These are phyloP conservation scores for Aldabrachelys gigantea DNA, from an alignment of 2,113 vertebrate genomes.

Conservation along the genomic window DNA sequence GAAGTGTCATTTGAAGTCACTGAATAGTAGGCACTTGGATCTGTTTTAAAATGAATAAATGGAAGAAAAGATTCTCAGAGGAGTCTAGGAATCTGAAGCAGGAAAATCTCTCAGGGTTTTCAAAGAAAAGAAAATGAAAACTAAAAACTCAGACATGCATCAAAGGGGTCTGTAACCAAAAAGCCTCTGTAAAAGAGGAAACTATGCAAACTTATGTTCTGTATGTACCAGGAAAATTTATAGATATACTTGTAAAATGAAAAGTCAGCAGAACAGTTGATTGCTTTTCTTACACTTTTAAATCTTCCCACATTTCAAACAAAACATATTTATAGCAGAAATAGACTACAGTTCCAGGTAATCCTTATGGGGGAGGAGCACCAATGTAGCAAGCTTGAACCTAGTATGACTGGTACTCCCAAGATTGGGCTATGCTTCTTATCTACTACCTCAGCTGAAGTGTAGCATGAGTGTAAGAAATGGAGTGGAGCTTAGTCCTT, in stretches of 20 bases:
- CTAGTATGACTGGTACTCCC: too few relatives aligned
- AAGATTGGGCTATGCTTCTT: too few relatives aligned
- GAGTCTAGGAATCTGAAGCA: background rate
- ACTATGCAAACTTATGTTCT: slow-evolving; percentile 12
- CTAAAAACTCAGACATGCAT: background rate
- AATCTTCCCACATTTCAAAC: too few relatives aligned
- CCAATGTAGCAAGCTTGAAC: background rate
- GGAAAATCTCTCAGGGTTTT: background rate
- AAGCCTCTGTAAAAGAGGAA: background rate
- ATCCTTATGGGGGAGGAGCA: background rate
- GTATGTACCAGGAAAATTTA: background rate
- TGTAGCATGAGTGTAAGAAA: too few relatives aligned
- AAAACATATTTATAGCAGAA: rapidly evolving
- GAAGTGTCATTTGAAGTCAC: background rate
- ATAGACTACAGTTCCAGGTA: background rate
- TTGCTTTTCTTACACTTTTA: too few relatives aligned
- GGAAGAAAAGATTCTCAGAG: background rate
- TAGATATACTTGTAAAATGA: background rate
- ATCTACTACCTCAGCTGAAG: too few relatives aligned
- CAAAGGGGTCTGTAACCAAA: background rate
- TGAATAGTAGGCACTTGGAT: background rate
- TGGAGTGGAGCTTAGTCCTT: too few relatives aligned
- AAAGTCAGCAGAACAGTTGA: background rate
- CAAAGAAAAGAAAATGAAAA: background rate
- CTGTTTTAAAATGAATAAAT: background rate